phyloP scores from a whole-genome alignment of 2,113 vertebrate genomes.

The Donacobius atricapilla region DNA sequence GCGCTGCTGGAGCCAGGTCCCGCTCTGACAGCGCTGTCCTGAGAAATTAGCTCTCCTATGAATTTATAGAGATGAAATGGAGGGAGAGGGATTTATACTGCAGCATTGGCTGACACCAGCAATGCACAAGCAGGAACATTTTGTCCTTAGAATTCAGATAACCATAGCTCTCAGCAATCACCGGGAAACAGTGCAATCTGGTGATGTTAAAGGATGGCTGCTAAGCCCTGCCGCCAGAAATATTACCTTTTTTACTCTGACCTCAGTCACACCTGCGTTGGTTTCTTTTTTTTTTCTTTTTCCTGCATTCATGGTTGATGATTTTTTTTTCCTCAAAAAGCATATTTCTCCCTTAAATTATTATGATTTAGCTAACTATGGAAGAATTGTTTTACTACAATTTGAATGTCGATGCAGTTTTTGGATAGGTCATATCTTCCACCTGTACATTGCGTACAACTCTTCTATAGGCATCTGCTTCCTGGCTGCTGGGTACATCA shows the following conservation, averaged over 20 bases:
- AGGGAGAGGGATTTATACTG: background rate
- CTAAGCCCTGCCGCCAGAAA: background rate
- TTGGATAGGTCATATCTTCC: background rate
- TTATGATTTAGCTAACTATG: background rate
- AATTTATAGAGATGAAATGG: background rate
- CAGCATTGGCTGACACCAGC: background rate
- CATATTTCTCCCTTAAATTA: background rate
- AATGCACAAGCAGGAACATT: background rate
- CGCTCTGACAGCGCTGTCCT: background rate
- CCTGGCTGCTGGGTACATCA: background rate
- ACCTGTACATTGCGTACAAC: background rate
- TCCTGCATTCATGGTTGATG: background rate
- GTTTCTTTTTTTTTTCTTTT: background rate
- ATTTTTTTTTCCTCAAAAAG: background rate
- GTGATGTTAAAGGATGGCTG: background rate
- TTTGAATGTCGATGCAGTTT: background rate
- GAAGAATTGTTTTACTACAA: background rate
- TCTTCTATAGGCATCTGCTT: background rate
- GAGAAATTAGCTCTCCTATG: background rate
- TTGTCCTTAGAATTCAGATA: background rate
- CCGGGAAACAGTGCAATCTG: background rate
- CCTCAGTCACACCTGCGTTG: rapidly evolving
- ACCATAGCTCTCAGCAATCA: background rate
- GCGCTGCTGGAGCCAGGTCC: background rate
- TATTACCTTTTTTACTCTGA: background rate